Evolutionary conservation across 2,888 invertebrate genomes (phyloP).

Genomic region (Luperina nickerlii): DNA sequence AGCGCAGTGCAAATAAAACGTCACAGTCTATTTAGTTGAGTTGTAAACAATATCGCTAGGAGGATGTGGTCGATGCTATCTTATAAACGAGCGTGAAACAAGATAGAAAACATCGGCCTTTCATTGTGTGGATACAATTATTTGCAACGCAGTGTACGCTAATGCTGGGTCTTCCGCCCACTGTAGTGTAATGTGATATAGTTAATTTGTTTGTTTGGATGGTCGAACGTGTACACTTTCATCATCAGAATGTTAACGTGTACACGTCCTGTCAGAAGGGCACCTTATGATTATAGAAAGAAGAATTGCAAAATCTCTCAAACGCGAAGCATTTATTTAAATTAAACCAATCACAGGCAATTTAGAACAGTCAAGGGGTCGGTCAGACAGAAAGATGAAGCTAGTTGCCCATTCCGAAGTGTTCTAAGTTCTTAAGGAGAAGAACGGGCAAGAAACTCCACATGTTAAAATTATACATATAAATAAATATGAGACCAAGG

Average conservation of each 20-base stretch:
- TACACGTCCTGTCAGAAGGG: constrained; percentile 19
- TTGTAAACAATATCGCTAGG: constrained; percentile 72
- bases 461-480: neutral
- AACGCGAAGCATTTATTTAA: neutral
- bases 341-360: neutral
- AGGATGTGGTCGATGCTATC: constrained; percentile 69
- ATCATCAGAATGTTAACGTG: constrained; percentile 14
- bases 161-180: constrained; percentile 59
- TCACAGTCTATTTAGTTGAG: constrained; percentile 74
- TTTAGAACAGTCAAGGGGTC: neutral
- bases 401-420: neutral
- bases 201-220: constrained; percentile 51
- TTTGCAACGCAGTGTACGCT: constrained; percentile 66
- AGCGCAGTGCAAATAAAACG: constrained; percentile 67
- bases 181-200: constrained; percentile 61
- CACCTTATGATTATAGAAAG: constrained; percentile 4
- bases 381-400: neutral
- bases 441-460: neutral
- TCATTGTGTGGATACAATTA: constrained; percentile 71
- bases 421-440: neutral
- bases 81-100: constrained; percentile 72
- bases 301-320: neutral
- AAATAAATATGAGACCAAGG: neutral
- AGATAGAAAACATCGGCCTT: constrained; percentile 73
- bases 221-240: constrained; percentile 43